phyloP scores from a whole-genome alignment of 2,113 vertebrate species.

The Carollia perspicillata region DNA sequence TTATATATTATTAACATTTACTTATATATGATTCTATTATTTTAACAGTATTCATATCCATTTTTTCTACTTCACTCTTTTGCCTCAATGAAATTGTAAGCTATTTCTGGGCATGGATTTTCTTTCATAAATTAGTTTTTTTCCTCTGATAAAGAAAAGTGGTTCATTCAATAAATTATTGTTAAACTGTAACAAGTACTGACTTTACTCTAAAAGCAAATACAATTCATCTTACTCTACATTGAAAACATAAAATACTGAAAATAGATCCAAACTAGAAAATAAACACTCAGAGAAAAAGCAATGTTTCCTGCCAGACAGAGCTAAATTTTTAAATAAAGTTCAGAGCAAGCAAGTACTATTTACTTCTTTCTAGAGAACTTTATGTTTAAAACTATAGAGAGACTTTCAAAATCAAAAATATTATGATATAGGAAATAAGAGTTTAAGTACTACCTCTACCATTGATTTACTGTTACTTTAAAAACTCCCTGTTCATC shows the following conservation, averaged over 20 bases:
- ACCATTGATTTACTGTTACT: background rate
- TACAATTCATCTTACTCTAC: background rate
- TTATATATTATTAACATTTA: background rate
- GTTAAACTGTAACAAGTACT: background rate
- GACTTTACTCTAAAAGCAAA: background rate
- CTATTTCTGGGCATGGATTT: background rate
- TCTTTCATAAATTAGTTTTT: slow-evolving; percentile 3
- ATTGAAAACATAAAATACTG: background rate
- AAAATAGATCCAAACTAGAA: background rate
- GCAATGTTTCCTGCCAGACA: background rate
- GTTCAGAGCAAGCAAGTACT: background rate
- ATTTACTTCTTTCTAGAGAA: background rate
- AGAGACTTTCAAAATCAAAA: background rate
- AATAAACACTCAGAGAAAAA: background rate
- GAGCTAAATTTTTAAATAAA: background rate
- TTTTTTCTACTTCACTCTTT: background rate
- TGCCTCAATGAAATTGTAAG: background rate
- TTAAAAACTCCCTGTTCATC: background rate
- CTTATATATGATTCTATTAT: background rate
- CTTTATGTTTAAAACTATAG: background rate
- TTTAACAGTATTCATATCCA: background rate
- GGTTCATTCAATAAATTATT: background rate
- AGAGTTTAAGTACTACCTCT: background rate
- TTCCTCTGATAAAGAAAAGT: background rate
- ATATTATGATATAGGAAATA: background rate